Conservation (phyloP, 2,888 invertebrate species). For the Papilio demoleus region DNA sequence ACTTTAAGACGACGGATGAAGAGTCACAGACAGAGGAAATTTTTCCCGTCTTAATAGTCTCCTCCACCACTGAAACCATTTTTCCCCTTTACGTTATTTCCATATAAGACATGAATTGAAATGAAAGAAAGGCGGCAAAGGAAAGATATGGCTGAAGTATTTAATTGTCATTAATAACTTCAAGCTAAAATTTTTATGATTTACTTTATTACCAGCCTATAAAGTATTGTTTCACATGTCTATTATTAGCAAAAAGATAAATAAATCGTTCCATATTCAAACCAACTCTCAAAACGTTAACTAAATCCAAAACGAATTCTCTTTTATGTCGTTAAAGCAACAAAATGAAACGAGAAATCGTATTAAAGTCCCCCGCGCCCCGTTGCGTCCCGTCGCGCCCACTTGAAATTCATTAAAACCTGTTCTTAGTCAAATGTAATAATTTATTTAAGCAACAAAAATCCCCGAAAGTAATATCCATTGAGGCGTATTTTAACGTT, state of each 20-base stretch:
- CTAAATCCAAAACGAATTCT: conserved; percentile 65
- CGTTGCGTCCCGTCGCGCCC: conserved; percentile 56
- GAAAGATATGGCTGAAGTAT: too few relatives aligned
- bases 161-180: too few relatives aligned
- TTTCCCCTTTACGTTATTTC: too few relatives aligned
- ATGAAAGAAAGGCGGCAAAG: too few relatives aligned
- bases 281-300: conserved; percentile 52
- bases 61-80: too few relatives aligned
- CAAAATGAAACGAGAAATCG: conserved; percentile 65
- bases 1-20: too few relatives aligned
- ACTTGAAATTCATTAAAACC: conserved; percentile 77
- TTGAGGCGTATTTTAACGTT: conserved; percentile 75
- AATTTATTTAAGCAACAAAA: conserved; percentile 81
- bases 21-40: too few relatives aligned
- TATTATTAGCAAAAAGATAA: conserved; percentile 19
- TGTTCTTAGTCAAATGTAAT: conserved; percentile 79
- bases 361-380: conserved; percentile 50
- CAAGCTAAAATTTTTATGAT: too few relatives aligned
- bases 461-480: conserved; percentile 80
- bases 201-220: too few relatives aligned
- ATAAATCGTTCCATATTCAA: conserved; percentile 36
- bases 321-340: conserved; percentile 68
- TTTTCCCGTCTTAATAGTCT: too few relatives aligned
- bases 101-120: too few relatives aligned
- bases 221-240: neutral